phyloP scores from a whole-genome alignment of 2,888 invertebrate genomes.

The Eupithecia dodoneata region DNA sequence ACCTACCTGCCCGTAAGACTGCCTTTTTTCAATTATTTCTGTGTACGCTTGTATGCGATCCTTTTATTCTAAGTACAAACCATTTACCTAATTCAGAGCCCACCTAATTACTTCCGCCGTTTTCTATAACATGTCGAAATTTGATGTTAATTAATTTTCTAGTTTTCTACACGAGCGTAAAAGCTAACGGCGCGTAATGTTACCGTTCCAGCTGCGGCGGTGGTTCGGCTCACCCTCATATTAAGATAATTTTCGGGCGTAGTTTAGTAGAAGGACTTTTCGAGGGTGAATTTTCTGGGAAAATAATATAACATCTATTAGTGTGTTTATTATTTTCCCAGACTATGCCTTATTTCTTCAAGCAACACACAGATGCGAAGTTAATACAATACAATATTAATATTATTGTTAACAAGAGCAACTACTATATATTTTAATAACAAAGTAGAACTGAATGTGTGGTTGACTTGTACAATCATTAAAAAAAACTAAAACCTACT shows the following conservation, averaged over 20 bases:
- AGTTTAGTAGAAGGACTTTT: neutral
- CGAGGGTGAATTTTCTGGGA: neutral
- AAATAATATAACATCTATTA: neutral
- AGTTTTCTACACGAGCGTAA: neutral
- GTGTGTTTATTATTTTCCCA: too few species aligned
- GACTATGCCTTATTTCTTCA: neutral
- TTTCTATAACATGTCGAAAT: neutral
- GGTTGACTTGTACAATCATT: too few species aligned
- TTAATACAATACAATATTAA: too few species aligned
- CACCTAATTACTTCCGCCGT: neutral
- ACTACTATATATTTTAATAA: too few species aligned
- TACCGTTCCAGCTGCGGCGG: neutral
- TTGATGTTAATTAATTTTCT: conserved; percentile 3
- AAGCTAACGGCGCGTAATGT: neutral
- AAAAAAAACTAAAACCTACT: too few species aligned
- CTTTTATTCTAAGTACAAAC: neutral
- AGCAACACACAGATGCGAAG: neutral
- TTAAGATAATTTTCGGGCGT: neutral
- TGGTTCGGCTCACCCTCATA: neutral
- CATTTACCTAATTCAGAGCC: neutral
- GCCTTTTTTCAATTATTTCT: neutral
- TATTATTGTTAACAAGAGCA: too few species aligned
- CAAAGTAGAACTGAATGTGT: too few species aligned
- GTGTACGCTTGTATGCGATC: neutral
- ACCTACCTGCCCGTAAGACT: neutral